These are phyloP conservation scores for Oceanodroma tethys DNA, from an alignment of 2,113 vertebrate genomes.

Conservation along the genomic window DNA sequence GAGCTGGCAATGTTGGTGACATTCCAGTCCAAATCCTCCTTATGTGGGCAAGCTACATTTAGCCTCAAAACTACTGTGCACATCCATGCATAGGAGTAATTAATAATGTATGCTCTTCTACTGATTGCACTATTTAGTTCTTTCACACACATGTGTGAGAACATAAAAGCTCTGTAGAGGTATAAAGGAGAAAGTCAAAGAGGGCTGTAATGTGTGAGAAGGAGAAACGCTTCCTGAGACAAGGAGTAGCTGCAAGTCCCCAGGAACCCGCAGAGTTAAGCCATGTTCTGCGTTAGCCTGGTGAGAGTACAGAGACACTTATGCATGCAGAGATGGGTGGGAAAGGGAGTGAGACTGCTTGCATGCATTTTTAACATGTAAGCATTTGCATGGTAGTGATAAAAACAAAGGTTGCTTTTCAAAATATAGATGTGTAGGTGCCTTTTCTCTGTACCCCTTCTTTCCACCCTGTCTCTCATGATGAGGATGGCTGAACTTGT, in stretches of 20 bases:
- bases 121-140: neutral
- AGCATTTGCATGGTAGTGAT: neutral
- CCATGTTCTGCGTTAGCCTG: neutral
- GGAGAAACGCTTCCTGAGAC: fast-evolving
- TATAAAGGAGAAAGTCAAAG: neutral
- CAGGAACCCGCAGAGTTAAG: neutral
- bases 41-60: neutral
- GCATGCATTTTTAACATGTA: neutral
- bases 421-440: neutral
- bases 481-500: neutral
- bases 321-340: neutral
- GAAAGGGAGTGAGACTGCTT: neutral
- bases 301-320: neutral
- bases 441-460: neutral
- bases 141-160: fast-evolving
- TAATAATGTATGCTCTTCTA: neutral
- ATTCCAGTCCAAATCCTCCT: neutral
- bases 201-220: neutral
- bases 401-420: neutral
- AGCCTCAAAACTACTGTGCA: neutral
- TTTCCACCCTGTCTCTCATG: neutral
- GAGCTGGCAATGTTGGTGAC: fast-evolving
- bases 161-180: neutral
- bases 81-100: neutral
- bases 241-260: neutral